Conservation (phyloP, 2,797 vertebrate species). For the Siniperca obscura region DNA sequence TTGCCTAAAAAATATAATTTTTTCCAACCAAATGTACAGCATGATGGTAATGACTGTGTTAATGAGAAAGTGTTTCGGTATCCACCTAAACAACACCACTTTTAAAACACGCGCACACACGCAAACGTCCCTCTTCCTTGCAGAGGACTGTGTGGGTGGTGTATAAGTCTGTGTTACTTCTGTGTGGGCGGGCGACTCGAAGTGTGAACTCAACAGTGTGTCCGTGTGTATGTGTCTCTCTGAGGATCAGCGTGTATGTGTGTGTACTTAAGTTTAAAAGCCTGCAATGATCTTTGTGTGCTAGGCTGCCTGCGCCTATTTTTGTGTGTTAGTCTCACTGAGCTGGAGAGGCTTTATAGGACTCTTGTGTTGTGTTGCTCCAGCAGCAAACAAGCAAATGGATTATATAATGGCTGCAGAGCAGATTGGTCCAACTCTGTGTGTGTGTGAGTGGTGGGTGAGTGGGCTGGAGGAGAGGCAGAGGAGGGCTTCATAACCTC, state of each 20-base stretch:
- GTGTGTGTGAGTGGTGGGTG: constrained; percentile 64
- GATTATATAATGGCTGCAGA: constrained; percentile 79
- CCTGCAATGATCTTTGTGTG: constrained; percentile 27
- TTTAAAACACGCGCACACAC: neutral
- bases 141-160: constrained; percentile 60
- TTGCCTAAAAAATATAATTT: neutral
- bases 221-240: constrained; percentile 2
- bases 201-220: constrained; percentile 57
- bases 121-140: constrained; percentile 18
- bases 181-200: constrained; percentile 62
- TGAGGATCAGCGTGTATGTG: constrained; percentile 14
- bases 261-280: constrained; percentile 31
- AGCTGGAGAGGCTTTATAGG: constrained; percentile 23
- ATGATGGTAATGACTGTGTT: neutral
- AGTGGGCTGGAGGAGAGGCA: constrained; percentile 47
- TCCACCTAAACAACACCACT: neutral
- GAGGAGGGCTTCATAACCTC: constrained; percentile 46
- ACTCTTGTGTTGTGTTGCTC: constrained; percentile 38
- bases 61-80: neutral
- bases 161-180: constrained; percentile 49
- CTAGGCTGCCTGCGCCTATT: constrained; percentile 16
- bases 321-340: constrained; percentile 32
- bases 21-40: neutral
- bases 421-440: constrained; percentile 74
- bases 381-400: constrained; percentile 56